Evolutionary conservation across 2,888 invertebrate species (phyloP), one percentile per base, ranked within the genome.

Genomic region (Phymatocera aterrima): DNA sequence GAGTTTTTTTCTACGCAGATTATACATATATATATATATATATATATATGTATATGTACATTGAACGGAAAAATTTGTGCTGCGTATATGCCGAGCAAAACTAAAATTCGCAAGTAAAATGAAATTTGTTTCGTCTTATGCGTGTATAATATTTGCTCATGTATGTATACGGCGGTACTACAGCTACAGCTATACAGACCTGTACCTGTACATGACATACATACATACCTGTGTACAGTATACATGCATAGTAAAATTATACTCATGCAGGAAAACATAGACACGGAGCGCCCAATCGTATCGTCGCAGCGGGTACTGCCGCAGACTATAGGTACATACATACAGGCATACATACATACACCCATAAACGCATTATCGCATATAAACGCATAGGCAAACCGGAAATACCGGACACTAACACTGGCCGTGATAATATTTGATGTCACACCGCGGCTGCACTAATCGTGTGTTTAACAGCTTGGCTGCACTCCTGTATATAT

Each of bases 401-500:
- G 48, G 72, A 48, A 40, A 60, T 43, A 57, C 75, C 75, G 79
- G 79, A 77, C 79, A 77, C 79, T 78, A 78, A 77, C 77, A 79
- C 79, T 51, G 79, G 79, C 75, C 79, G 79, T 79, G 75, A 61
- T 79, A 75, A 79, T 74, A 79, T 87, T 86, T 88, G 85, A 85
- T 88, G 87, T 87, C 88, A 87, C 84, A 84, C 86, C 85, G 86
- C 87, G 86, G 85, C 86, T 87, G 86, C 87, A 87, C 86, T 88
- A 88, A 89, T 89, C 88, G 88, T 86, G 86, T 87, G 87, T 88
- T 84, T 87, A 87, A 86, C 85, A 84, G 88, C 88, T 89, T 86
- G 85, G 84, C 86, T 85, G 83, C 84, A 83, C 83, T 81, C 74
- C 78, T 72, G 48, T 48, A 46, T 46, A 12, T 61, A 75, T 57